Conservation (phyloP, 2,113 vertebrate genomes). For the Planiliza haematocheilus region DNA sequence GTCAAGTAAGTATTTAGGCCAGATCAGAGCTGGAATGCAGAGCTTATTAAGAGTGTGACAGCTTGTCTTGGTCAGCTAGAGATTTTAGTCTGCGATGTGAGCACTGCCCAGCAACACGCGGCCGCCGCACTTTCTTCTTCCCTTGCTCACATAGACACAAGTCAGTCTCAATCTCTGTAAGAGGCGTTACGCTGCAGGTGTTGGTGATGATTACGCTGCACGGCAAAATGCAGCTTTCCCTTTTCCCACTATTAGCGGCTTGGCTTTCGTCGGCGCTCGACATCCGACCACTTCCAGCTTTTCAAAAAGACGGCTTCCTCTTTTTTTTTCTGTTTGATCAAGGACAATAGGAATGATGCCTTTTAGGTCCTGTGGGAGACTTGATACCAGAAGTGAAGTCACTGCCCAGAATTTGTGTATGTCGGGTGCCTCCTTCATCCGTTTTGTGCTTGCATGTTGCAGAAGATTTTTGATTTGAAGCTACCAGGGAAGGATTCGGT, state of each 20-base stretch:
- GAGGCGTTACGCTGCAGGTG: constrained; percentile 21
- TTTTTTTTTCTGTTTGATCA: constrained; percentile 48
- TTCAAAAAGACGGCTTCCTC: constrained; percentile 67
- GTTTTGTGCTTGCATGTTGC: background rate
- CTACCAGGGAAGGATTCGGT: too few species aligned
- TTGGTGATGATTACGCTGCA: constrained; percentile 20
- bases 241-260: constrained; percentile 37
- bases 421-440: background rate
- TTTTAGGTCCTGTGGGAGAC: constrained; percentile 60
- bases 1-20: constrained; percentile 60
- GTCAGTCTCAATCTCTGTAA: background rate
- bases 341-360: constrained; percentile 49
- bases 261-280: constrained; percentile 34
- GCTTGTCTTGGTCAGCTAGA: constrained; percentile 66
- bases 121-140: constrained; percentile 32
- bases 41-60: constrained; percentile 71
- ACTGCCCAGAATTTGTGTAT: constrained; percentile 3
- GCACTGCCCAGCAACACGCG: constrained; percentile 64
- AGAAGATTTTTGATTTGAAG: constrained; percentile 10
- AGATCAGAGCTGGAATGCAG: constrained; percentile 66
- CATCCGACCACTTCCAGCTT: constrained; percentile 60
- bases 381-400: constrained; percentile 31
- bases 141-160: constrained; percentile 3
- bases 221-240: constrained; percentile 39
- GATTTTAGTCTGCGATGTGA: constrained; percentile 63